Evolutionary conservation across 2,888 invertebrate species (phyloP).

Genomic region (Ophraella communa): DNA sequence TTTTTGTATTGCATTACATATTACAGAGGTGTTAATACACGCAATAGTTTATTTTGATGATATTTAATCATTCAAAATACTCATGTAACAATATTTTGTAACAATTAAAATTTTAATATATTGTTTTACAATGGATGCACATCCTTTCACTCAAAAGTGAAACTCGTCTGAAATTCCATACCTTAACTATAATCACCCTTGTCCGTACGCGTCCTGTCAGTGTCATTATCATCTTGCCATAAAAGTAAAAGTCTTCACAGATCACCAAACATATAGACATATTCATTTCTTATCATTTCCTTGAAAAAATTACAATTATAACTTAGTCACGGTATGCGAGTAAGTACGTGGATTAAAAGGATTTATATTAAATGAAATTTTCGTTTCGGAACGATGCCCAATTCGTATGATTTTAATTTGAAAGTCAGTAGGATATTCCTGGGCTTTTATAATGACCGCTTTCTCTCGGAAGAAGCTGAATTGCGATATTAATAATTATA

Average conservation of each 20-base stretch:
- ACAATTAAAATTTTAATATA: neutral
- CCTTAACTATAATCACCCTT: neutral
- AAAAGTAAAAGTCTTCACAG: conserved; percentile 17
- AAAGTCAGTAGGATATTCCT: conserved; percentile 22
- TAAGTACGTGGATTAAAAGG: neutral
- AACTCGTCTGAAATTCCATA: neutral
- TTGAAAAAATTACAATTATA: conserved; percentile 9
- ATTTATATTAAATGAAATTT: conserved; percentile 17
- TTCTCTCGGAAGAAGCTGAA: conserved; percentile 10
- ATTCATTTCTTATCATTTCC: conserved; percentile 7
- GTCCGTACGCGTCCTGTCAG: neutral
- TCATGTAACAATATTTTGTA: too few species aligned
- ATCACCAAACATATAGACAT: conserved; percentile 8
- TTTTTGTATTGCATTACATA: too few species aligned
- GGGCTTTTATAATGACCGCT: conserved; percentile 6
- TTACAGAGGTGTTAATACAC: too few species aligned
- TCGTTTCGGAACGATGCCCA: conserved; percentile 21
- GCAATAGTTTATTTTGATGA: too few species aligned
- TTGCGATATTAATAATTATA: too few species aligned
- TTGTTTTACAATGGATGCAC: neutral
- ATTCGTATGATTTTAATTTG: conserved; percentile 12
- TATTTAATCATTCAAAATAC: too few species aligned
- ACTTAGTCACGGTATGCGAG: conserved; percentile 4
- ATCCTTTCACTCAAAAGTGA: neutral
- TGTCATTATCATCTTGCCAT: neutral